Evolutionary conservation across 2,888 invertebrate genomes (phyloP), one percentile per base, ranked within the genome.

Genomic region (Lithosia quadra): DNA sequence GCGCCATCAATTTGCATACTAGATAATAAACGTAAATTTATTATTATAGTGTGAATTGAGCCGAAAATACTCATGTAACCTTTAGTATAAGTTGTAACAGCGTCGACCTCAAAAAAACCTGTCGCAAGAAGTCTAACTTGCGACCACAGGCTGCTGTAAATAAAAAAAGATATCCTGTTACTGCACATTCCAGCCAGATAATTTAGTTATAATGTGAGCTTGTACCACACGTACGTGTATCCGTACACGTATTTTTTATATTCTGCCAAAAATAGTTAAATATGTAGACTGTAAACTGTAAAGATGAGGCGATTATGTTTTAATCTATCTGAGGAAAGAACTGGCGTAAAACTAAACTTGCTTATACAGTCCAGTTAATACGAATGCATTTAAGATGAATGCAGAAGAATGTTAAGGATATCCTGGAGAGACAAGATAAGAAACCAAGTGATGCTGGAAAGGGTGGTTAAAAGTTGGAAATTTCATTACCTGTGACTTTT

Each of bases 1-100:
- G 80, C 80, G 81, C 80, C 80, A 60, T 63, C 63, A 67, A 79
- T 81, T 80, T 77, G 70, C 77, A 76, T 74, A 74, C 67, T 36
- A 73, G 28, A 28, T 59, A 34, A 81, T 75, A 81, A 79, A 69
- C 68, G 60, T 63, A 53, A 63, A 77, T 74, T 74, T 77, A 72
- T 74, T 77, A 72, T 75, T 75, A 76, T 59, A 72, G 75, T 75
- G 70, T 66, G 68, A 77, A 78, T 77, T 70, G 56, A 61, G 61
- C 57, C 60, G 34, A 73, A 67, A 66, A 75, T 61, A 71, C 59
- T 71, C 65, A 64, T 69, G 63, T 69, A 70, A 68, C 67, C 68
- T 76, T 76, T 71, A 61, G 55, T 65, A 72, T 49, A 66, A 74
- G 62, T 62, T 55, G 73, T 43, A 64, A 71, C 67, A 67, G 61